phyloP scores from a whole-genome alignment of 1,140 invertebrate species.

The Drosophila biarmipes region DNA sequence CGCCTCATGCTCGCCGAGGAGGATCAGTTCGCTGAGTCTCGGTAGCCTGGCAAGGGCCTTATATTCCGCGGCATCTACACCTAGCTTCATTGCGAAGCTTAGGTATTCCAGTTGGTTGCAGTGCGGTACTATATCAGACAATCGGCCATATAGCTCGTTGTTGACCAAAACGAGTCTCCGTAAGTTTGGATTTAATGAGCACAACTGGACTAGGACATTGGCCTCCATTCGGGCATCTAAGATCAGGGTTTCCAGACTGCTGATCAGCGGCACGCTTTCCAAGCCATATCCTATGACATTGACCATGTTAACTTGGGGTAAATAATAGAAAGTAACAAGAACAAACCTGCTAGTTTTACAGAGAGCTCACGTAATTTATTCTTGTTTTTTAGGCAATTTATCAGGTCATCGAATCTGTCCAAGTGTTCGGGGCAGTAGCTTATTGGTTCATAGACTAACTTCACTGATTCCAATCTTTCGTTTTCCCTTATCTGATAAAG shows the following conservation, averaged over 20 bases:
- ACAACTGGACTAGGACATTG: background rate
- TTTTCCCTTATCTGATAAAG: background rate
- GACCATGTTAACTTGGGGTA: background rate
- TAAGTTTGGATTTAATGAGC: slow-evolving; percentile 1
- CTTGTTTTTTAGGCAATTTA: background rate
- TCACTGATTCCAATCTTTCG: background rate
- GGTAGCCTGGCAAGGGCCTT: slow-evolving; percentile 4
- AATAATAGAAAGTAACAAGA: too few species aligned
- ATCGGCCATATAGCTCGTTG: background rate
- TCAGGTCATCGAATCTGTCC: background rate
- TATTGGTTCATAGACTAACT: background rate
- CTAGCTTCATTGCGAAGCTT: slow-evolving; percentile 4
- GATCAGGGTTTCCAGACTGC: background rate
- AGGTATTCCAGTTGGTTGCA: slow-evolving; percentile 11
- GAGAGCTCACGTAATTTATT: background rate
- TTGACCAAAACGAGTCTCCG: slow-evolving; percentile 1
- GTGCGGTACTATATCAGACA: slow-evolving; percentile 7
- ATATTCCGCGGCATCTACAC: background rate
- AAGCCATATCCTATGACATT: background rate
- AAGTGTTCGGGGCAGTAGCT: background rate
- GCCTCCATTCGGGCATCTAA: background rate
- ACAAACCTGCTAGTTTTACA: background rate
- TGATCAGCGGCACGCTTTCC: slow-evolving; percentile 1
- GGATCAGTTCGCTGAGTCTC: background rate
- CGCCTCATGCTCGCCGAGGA: slow-evolving; percentile 5